A percentile compares a stretch with the other conserved stretches of the same genome.
These are phyloP conservation scores for Lamproptera curius DNA, from an alignment of 2,888 invertebrate genomes.

Conservation along the genomic window DNA sequence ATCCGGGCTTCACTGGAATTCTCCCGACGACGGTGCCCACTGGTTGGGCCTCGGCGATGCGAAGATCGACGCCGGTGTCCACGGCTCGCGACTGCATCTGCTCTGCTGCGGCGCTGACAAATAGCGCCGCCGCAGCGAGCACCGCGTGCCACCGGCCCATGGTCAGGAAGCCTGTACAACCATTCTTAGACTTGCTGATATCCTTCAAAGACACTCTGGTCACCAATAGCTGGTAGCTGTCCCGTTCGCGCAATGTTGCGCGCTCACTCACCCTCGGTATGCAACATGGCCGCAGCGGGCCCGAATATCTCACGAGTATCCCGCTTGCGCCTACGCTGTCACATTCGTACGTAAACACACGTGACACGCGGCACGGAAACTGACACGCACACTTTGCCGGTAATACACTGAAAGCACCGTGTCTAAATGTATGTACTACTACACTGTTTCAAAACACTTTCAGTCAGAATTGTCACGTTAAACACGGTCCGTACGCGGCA, in stretches of 20 bases:
- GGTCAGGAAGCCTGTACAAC: no score
- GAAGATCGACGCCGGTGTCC: conserved; percentile 91
- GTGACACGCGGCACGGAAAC: conserved; percentile 55
- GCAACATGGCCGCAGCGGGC: conserved; percentile 77
- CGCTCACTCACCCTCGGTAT: conserved; percentile 74
- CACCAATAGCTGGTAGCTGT: conserved; percentile 59
- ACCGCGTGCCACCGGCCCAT: conserved; percentile 72
- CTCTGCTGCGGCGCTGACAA: conserved; percentile 63
- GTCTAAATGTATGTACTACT: conserved; percentile 23
- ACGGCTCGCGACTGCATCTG: conserved; percentile 93
- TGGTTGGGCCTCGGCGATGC: conserved; percentile 91
- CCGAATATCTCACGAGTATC: conserved; percentile 76
- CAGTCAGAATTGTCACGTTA: conserved; percentile 54
- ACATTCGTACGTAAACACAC: conserved; percentile 74
- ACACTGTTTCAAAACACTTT: conserved; percentile 51
- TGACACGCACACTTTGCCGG: conserved; percentile 25
- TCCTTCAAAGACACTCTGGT: no score
- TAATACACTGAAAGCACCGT: conserved; percentile 6
- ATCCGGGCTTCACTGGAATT: conserved; percentile 91
- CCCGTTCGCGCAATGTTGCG: conserved; percentile 72
- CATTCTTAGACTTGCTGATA: no score
- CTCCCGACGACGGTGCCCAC: conserved; percentile 90
- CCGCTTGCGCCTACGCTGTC: conserved; percentile 73
- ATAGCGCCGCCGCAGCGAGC: conserved; percentile 66
- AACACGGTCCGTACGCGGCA: conserved; percentile 44